Evolutionary conservation across 2,888 invertebrate species (phyloP), one percentile per base, ranked within the genome.

Genomic region (Eupithecia dodoneata): DNA sequence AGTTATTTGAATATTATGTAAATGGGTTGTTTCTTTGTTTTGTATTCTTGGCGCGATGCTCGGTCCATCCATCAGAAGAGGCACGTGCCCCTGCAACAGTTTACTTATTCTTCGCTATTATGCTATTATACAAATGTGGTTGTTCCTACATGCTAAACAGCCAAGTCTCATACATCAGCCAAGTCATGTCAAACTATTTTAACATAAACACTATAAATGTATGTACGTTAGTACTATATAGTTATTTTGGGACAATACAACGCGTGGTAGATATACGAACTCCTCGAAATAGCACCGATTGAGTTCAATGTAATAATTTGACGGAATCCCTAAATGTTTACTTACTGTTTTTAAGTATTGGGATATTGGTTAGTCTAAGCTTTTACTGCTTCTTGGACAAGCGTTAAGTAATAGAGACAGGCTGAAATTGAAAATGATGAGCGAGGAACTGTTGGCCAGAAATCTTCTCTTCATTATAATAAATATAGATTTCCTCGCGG

Each of bases 1-100:
- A 88, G 87, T 92, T 88, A 92, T 93, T 90, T 86, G 87, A 92
- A 92, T 92, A 90, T 91, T 92, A 93, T 93, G 92, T 87, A 88
- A 92, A 93, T 91, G 77, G 71, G 18, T 41, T 81, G 18, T 85
- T 82, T 83, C 83, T 84, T 85, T 85, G 85, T 87, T 90, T 87
- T 82, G 83, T 87, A 88, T 87, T 89, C 86, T 87, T 86, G 85
- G 85, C 85, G 85, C 83, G 85, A 67, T 77, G 81, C 71, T 79
- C 74, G 69, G 81, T 82, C 83, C 82, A 82, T 87, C 86, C 87
- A 88, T 87, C 86, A 84, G 75, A 52, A 6, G 42, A 12, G 74
- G 67, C 65, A 69, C 76, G 74, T 73, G 76, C 67, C 65, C 59
- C 52, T 73, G 55, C 72, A 75, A 65, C 66, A 73, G 71, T 63